Evolutionary conservation across 2,797 vertebrate species (phyloP).

Genomic region (Bradypus variegatus): DNA sequence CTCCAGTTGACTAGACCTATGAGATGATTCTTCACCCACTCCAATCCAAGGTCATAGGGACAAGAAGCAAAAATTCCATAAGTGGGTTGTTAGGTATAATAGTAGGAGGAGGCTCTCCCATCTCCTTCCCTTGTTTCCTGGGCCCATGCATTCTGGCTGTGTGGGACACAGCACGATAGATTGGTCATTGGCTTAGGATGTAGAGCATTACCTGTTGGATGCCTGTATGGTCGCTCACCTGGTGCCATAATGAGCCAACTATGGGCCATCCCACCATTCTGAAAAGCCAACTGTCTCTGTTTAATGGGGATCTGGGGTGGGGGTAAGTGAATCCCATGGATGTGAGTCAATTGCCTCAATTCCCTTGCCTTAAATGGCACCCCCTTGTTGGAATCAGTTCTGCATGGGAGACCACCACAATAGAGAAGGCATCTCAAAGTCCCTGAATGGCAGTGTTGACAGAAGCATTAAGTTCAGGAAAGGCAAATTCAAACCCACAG

Average conservation of each 20-base stretch:
- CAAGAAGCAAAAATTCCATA: neutral
- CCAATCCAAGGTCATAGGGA: neutral
- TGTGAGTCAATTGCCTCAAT: neutral
- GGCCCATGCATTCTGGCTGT: neutral
- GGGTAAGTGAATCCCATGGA: neutral
- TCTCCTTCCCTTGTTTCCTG: neutral
- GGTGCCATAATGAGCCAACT: neutral
- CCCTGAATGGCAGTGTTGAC: neutral
- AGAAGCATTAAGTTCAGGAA: neutral
- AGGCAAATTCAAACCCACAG: neutral
- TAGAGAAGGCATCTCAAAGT: neutral
- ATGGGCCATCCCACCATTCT: neutral
- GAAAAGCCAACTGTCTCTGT: neutral
- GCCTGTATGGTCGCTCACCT: neutral
- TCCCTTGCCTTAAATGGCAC: neutral
- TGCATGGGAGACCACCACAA: neutral
- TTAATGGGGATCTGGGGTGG: too few species aligned
- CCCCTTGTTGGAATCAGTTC: neutral
- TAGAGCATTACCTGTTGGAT: neutral
- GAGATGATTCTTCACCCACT: neutral
- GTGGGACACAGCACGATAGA: accelerated
- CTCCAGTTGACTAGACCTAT: neutral
- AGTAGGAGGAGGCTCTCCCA: neutral
- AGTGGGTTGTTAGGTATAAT: neutral
- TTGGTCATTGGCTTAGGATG: neutral